phyloP scores from a whole-genome alignment of 2,888 invertebrate species.

The Sesamia inferens region DNA sequence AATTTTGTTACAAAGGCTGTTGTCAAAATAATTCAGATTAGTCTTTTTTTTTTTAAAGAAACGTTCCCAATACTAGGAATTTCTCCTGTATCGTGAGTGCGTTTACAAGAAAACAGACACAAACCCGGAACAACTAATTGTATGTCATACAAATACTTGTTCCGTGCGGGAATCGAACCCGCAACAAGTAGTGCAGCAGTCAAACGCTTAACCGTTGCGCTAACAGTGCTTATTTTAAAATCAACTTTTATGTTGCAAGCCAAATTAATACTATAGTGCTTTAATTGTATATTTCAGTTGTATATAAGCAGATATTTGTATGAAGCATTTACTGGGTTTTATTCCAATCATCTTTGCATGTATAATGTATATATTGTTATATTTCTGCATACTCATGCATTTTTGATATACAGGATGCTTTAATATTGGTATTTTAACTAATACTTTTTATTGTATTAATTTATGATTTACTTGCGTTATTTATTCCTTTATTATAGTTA shows the following conservation, averaged over 20 bases:
- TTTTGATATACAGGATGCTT: not conserved
- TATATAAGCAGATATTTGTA: conserved; percentile 9
- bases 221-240: too few relatives aligned
- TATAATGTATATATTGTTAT: conserved; percentile 16
- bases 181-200: too few relatives aligned
- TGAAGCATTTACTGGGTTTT: conserved; percentile 18
- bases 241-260: conserved; percentile 16
- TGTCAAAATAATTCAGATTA: not conserved
- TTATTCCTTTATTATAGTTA: conserved; percentile 18
- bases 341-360: conserved; percentile 7
- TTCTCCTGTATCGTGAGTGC: too few relatives aligned
- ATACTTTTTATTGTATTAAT: conserved; percentile 17
- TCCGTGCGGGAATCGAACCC: too few relatives aligned
- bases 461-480: conserved; percentile 35
- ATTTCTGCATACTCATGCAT: conserved; percentile 28
- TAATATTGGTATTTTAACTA: conserved; percentile 22
- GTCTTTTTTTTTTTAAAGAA: too few relatives aligned
- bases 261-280: conserved; percentile 11
- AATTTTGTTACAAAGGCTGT: conserved; percentile 2
- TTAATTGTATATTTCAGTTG: not conserved
- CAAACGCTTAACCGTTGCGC: too few relatives aligned
- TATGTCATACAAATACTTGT: too few relatives aligned
- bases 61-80: too few relatives aligned
- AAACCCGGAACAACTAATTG: too few relatives aligned
- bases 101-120: too few relatives aligned